These are phyloP conservation scores for Phengaris alcon DNA, from an alignment of 2,888 invertebrate genomes.

Conservation along the genomic window DNA sequence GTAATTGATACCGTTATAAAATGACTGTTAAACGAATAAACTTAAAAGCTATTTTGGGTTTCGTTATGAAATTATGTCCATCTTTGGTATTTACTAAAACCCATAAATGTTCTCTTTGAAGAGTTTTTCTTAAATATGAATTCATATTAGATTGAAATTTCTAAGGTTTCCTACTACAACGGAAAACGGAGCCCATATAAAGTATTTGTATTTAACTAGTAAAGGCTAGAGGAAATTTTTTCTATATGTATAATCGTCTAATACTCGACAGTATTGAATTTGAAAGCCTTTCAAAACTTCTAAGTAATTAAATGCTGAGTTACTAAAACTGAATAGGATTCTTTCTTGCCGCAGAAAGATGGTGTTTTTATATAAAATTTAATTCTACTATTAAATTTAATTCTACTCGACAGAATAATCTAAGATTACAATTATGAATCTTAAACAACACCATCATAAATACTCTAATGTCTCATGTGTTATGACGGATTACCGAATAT, in stretches of 20 bases:
- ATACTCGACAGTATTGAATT: background rate
- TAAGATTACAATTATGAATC: background rate
- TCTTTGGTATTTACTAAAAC: background rate
- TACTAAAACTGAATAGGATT: background rate
- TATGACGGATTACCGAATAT: conserved; percentile 15
- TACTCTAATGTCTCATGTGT: background rate
- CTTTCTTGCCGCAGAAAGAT: background rate
- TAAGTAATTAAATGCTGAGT: background rate
- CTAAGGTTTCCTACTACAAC: conserved; percentile 11
- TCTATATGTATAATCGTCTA: background rate
- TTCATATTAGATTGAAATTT: background rate
- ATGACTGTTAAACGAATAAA: background rate
- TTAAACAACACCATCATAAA: background rate
- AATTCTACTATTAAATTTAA: too few relatives aligned
- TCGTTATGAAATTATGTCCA: background rate
- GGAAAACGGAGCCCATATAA: conserved; percentile 7
- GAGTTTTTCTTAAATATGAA: conserved; percentile 6
- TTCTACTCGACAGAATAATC: background rate
- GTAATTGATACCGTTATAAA: conserved; percentile 2
- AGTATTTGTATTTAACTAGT: background rate
- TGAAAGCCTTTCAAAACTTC: background rate
- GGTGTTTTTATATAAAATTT: background rate
- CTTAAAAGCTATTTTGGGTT: background rate
- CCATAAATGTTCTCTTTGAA: background rate
- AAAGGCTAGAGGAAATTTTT: background rate